Base-by-base conservation (phyloP, 2,888 invertebrate genomes). In the Pammene aurita region DNA sequence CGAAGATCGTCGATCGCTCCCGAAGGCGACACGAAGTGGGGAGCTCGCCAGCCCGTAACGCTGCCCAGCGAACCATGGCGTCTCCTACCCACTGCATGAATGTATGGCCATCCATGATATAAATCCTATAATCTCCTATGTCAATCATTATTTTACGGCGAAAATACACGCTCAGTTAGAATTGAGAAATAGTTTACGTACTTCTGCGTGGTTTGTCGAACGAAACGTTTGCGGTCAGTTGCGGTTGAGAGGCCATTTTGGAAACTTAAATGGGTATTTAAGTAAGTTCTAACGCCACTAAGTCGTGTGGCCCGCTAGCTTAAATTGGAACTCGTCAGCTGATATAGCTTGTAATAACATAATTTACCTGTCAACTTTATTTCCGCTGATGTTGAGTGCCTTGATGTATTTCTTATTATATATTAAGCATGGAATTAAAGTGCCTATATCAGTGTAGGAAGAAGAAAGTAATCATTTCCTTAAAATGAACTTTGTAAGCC, bases 41-140 rank as follows among this genome's bases (percentile, higher is more conserved):
- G 80, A 81, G 84, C 55, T 81, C 86, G 82, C 71, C 82, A 82
- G 84, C 78, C 85, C 90, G 84, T 89, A 87, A 89, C 88, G 85
- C 73, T 75, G 73, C 67, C 71, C 84, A 85, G 80, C 89, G 80
- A 80, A 83, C 80, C 85, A 82, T 84, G 80, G 73, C 72, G 79
- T 84, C 82, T 84, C 80, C 84, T 83, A 80, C 79, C 79, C 80
- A 76, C 79, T 77, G 80, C 78, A 79, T 81, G 75, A 82, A 77
- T 76, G 75, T 76, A 79, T 80, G 77, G 80, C 44, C 79, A 78
- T 57, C 78, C 78, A 80, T 73, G 65, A 72, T 71, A 73, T 74
- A 72, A 74, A 74, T 81, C 83, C 81, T 80, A 75, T 82, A 79
- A 84, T 82, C 82, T 81, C 72, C 70, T 77, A 77, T 56, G 78